Percentiles rank a stretch among this genome's conserved stretches.
Evolutionary conservation across 2,797 vertebrate genomes (phyloP).

Genomic region (Eulemur coronatus): DNA sequence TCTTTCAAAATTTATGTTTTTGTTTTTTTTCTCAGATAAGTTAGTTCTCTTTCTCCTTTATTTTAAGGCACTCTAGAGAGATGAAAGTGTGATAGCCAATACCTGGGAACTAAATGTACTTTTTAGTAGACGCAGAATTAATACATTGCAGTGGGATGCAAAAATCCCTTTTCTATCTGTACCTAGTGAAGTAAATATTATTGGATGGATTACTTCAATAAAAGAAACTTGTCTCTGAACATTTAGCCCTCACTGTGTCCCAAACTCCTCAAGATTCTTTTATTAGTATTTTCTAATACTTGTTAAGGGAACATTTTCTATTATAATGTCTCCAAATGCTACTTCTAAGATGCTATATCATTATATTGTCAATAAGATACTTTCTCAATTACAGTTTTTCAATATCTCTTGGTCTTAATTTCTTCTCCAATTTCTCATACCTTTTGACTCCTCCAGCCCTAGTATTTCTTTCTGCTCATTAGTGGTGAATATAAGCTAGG

Average conservation of each 20-base stretch:
- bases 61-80: neutral
- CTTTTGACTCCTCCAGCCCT: neutral
- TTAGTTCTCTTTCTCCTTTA: neutral
- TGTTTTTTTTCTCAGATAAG: neutral
- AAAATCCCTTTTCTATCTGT: conserved; percentile 46
- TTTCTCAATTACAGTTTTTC: conserved; percentile 17
- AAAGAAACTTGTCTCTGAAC: conserved; percentile 13
- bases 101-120: conserved; percentile 11
- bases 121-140: conserved; percentile 57
- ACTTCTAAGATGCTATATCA: neutral
- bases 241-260: neutral
- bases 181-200: conserved; percentile 36
- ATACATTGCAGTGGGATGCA: neutral
- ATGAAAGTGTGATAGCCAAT: neutral
- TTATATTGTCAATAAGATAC: conserved; percentile 21
- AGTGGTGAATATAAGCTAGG: neutral
- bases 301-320: conserved; percentile 29
- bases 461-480: neutral
- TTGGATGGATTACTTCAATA: conserved; percentile 39
- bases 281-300: conserved; percentile 30
- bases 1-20: conserved; percentile 26
- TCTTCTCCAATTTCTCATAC: neutral
- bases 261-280: conserved; percentile 13
- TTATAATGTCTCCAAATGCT: conserved; percentile 16
- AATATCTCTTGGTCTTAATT: conserved; percentile 36